Base-by-base conservation (phyloP, 2,113 vertebrate species). In the Labeo rohita region DNA sequence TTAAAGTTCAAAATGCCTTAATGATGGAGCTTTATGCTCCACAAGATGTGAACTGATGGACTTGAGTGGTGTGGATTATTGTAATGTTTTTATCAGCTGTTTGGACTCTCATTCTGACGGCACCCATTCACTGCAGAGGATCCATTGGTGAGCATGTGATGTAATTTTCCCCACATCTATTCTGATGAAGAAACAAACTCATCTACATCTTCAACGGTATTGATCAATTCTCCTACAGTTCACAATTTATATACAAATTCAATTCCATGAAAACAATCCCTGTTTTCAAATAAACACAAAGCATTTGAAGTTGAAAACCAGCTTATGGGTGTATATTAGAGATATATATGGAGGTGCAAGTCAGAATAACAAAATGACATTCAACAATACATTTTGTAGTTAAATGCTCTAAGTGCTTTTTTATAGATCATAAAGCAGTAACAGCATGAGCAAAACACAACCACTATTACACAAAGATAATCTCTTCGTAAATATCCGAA, bases 401-500 rank as follows among this genome's bases (percentile, higher is more conserved):
- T 77, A 77, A 87, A 83, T 47, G 36, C 66, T 80, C 36, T 84
- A 91, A 89, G 85, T 92, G 87, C 59, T 66, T 65, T 76, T 87
- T 86, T 92, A 91, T 91, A 91, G 65, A 87, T 91, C 65, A 89
- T 90, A 87, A 93, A 92, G 92, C 91, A 87, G 73, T 88, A 86
- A 85, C 93, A 91, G 90, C 91, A 87, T 85, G 83, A 88, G 61
- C 83, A 88, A 89, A 92, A 91, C 89, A 93, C 82, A 78, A 92
- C 81, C 88, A 92, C 91, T 91, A 79, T 87, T 91, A 88, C 91
- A 91, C 89, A 87, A 83, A 88, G 47, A 80, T 74, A 4, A 59
- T 12, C 66, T 91, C 80, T 84, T 43, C 77, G 83, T 89, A 91
- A 89, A 87, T 87, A 84, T 80, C 61, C 82, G 56, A 68, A 56